These are phyloP conservation scores for Danio jaintianensis DNA, from an alignment of 2,797 vertebrate genomes.

Conservation along the genomic window DNA sequence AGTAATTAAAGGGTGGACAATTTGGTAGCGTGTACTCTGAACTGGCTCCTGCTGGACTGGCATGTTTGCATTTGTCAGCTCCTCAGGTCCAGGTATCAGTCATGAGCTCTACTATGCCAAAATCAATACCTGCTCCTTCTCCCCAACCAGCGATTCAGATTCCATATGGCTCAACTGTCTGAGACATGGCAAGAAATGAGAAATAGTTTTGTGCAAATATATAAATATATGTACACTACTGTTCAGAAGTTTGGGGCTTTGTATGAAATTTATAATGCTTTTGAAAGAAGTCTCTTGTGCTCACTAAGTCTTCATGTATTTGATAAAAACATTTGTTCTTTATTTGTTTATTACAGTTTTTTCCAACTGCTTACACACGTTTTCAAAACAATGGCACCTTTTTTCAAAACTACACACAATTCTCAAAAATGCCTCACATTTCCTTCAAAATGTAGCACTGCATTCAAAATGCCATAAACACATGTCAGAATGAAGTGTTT, in stretches of 20 bases:
- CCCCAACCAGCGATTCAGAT: slow-evolving; percentile 44
- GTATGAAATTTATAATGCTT: background rate
- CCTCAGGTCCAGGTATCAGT: slow-evolving; percentile 53
- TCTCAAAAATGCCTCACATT: too few species aligned
- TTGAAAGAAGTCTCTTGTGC: background rate
- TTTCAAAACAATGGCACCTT: too few species aligned
- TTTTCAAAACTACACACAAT: too few species aligned
- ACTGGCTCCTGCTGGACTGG: slow-evolving; percentile 34
- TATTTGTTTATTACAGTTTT: too few species aligned
- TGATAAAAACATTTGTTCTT: background rate
- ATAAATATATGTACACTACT: slow-evolving; percentile 6
- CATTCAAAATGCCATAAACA: too few species aligned
- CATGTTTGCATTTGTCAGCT: slow-evolving; percentile 57
- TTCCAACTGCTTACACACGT: too few species aligned
- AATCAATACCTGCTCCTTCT: slow-evolving; percentile 55
- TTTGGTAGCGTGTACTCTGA: slow-evolving; percentile 4
- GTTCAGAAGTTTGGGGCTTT: background rate
- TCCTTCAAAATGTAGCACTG: too few species aligned
- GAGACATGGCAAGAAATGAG: slow-evolving; percentile 33
- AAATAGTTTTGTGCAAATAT: slow-evolving; percentile 36
- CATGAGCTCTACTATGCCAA: slow-evolving; percentile 54
- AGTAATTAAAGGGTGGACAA: slow-evolving; percentile 9
- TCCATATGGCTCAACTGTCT: slow-evolving; percentile 57
- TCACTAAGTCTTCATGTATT: background rate
- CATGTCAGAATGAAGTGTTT: too few species aligned